phyloP scores from a whole-genome alignment of 2,113 vertebrate genomes.

The Forbesichthys agassizii region DNA sequence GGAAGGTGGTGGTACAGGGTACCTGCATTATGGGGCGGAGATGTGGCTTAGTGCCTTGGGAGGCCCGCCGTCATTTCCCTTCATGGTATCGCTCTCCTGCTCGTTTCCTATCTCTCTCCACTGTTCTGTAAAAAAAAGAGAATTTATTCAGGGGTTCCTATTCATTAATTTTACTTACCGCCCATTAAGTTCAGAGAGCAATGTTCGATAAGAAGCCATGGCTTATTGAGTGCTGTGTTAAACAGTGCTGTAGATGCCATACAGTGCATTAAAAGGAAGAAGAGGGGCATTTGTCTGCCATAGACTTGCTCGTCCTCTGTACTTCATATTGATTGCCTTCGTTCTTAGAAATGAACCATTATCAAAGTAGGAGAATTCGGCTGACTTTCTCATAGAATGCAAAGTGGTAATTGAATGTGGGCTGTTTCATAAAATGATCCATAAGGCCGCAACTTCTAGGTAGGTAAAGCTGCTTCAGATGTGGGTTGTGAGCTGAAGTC shows the following conservation, averaged over 20 bases:
- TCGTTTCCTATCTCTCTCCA: too few species aligned
- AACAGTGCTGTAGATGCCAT: background rate
- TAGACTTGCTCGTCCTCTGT: background rate
- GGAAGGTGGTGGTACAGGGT: too few species aligned
- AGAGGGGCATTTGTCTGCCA: background rate
- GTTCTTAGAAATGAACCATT: slow-evolving; percentile 20
- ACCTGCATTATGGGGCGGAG: too few species aligned
- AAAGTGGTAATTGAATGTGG: background rate
- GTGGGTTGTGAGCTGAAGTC: slow-evolving; percentile 13
- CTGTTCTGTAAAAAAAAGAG: background rate
- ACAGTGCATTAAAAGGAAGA: background rate
- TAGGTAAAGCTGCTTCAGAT: slow-evolving; percentile 20
- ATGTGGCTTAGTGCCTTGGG: too few species aligned
- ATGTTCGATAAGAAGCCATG: background rate
- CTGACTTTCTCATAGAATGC: slow-evolving; percentile 20
- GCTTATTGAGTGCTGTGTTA: background rate
- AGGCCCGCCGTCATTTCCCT: too few species aligned
- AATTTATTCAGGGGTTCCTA: background rate
- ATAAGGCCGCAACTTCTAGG: slow-evolving; percentile 25
- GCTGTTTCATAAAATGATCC: slow-evolving; percentile 26
- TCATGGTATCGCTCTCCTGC: too few species aligned
- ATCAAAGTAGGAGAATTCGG: background rate
- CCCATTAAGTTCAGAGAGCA: background rate
- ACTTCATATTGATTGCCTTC: slow-evolving; percentile 8
- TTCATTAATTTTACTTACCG: background rate